Percentiles rank a stretch among this genome's conserved stretches.
Evolutionary conservation across 2,888 invertebrate genomes (phyloP).

Genomic region (Caenorhabditis auriculariae): DNA sequence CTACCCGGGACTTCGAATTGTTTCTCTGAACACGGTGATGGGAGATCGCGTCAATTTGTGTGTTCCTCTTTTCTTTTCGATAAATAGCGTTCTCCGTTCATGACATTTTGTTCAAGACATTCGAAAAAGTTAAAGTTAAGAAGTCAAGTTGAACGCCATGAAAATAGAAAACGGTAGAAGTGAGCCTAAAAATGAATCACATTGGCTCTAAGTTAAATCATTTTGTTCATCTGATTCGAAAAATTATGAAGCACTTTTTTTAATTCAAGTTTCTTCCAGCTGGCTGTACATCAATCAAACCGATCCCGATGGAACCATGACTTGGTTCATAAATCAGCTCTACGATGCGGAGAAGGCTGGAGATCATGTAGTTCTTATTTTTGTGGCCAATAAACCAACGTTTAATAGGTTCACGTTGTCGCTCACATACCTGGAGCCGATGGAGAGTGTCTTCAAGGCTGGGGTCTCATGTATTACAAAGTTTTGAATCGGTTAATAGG

Average conservation of each 20-base stretch:
- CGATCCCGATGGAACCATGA: conserved; percentile 77
- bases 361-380: conserved; percentile 73
- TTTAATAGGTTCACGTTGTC: conserved; percentile 74
- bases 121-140: too few species aligned
- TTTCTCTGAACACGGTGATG: conserved; percentile 57
- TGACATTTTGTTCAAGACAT: neutral
- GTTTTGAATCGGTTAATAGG: conserved; percentile 72
- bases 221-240: neutral
- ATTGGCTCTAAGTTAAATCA: neutral
- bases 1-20: conserved; percentile 63
- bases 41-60: conserved; percentile 65
- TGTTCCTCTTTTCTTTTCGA: neutral
- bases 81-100: neutral
- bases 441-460: conserved; percentile 73
- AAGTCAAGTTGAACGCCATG: neutral
- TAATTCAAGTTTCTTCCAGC: conserved; percentile 21
- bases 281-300: conserved; percentile 84
- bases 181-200: neutral
- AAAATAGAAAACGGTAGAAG: neutral
- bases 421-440: conserved; percentile 80
- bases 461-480: conserved; percentile 76
- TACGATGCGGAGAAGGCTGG: conserved; percentile 74
- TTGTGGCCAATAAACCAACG: too few species aligned
- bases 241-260: neutral
- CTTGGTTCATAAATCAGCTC: conserved; percentile 79